Percentiles rank a stretch among this genome's conserved stretches.
phyloP scores from a whole-genome alignment of 2,888 invertebrate species.

The Drosophila ochracea region DNA sequence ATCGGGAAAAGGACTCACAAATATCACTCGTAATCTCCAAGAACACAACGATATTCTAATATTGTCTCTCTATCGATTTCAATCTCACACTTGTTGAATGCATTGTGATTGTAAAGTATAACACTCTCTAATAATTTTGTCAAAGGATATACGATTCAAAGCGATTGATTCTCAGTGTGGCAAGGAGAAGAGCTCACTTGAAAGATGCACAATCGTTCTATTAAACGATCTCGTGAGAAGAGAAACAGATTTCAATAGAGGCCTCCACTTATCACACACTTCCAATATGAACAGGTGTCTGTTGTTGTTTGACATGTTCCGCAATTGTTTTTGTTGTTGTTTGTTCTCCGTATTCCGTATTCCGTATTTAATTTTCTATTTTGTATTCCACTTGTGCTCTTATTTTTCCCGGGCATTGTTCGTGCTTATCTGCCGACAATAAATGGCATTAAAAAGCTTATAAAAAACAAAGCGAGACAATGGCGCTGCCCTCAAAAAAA shows the following conservation, averaged over 20 bases:
- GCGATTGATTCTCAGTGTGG: background rate
- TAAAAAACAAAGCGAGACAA: conserved; percentile 51
- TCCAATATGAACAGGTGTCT: conserved; percentile 53
- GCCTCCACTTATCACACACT: conserved; percentile 36
- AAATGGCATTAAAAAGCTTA: conserved; percentile 71
- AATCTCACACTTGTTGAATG: too few relatives aligned
- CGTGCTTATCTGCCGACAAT: conserved; percentile 68
- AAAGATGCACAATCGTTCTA: background rate
- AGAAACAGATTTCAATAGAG: conserved; percentile 5
- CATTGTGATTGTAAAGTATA: too few relatives aligned
- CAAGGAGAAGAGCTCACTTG: background rate
- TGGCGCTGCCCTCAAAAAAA: conserved; percentile 17
- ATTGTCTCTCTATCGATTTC: background rate
- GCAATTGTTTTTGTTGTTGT: conserved; percentile 21
- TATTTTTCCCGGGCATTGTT: conserved; percentile 48
- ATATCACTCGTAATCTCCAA: background rate
- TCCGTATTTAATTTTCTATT: conserved; percentile 19
- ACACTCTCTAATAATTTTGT: background rate
- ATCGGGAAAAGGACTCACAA: background rate
- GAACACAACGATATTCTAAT: background rate
- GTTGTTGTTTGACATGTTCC: conserved; percentile 45
- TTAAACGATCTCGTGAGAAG: background rate
- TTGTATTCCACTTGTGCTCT: conserved; percentile 40
- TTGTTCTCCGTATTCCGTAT: conserved; percentile 17
- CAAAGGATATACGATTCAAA: background rate